phyloP scores from a whole-genome alignment of 1,140 invertebrate species.

The Drosophila bipectinata region DNA sequence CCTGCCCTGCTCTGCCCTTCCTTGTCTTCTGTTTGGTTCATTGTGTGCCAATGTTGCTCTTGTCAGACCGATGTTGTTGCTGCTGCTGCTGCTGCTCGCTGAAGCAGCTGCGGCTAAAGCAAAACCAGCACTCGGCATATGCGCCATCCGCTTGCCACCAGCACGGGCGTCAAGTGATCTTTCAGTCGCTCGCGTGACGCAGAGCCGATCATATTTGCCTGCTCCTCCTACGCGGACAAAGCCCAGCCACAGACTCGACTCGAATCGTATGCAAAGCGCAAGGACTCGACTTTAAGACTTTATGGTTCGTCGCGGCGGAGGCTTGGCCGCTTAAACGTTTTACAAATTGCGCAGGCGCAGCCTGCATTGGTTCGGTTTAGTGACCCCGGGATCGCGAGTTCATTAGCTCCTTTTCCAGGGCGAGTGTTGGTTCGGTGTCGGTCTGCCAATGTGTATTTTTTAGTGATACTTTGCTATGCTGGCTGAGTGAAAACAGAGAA shows the following conservation, averaged over 20 bases:
- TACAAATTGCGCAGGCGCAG: conserved; percentile 66
- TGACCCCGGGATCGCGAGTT: conserved; percentile 52
- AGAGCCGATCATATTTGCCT: conserved; percentile 61
- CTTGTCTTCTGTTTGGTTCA: conserved; percentile 14
- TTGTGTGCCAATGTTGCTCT: conserved; percentile 45
- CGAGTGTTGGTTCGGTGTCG: conserved; percentile 12
- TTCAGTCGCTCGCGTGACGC: conserved; percentile 66
- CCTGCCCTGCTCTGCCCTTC: conserved; percentile 41
- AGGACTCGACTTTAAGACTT: conserved; percentile 40
- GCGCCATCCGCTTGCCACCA: conserved; percentile 36
- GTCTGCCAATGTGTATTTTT: conserved; percentile 41
- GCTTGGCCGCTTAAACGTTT: conserved; percentile 66
- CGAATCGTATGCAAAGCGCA: conserved; percentile 17
- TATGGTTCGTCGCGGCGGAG: conserved; percentile 10
- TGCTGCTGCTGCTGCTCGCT: conserved; percentile 26
- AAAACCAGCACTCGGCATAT: conserved; percentile 38
- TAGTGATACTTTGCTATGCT: conserved; percentile 4
- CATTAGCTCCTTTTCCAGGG: conserved; percentile 34
- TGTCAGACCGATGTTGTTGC: conserved; percentile 11
- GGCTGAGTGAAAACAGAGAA: conserved; percentile 5
- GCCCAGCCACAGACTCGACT: conserved; percentile 4
- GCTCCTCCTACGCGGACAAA: conserved; percentile 51
- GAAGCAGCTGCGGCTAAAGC: conserved; percentile 25
- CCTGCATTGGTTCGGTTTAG: conserved; percentile 55
- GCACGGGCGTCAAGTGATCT: conserved; percentile 45